These are phyloP conservation scores for Heliconius eleuchia DNA, from an alignment of 1,140 invertebrate species.

Conservation along the genomic window DNA sequence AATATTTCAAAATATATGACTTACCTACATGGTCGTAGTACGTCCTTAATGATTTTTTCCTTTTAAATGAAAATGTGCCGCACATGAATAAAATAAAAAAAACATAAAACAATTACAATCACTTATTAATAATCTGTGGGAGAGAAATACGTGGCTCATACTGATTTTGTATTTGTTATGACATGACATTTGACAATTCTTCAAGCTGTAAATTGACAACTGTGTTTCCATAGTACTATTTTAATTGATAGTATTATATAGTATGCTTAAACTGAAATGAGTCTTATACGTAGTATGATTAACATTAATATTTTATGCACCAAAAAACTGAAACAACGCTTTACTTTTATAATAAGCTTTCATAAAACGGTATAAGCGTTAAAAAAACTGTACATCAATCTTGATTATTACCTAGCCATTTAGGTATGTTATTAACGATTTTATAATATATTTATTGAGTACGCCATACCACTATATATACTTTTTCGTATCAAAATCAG, in stretches of 20 bases:
- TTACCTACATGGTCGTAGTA: no score
- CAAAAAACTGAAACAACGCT: neutral
- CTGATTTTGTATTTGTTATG: neutral
- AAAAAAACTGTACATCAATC: neutral
- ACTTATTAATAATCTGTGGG: neutral
- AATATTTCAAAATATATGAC: no score
- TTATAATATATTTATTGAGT: constrained; percentile 11
- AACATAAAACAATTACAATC: neutral
- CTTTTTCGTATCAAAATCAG: constrained; percentile 36
- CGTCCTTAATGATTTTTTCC: neutral
- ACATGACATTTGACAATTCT: constrained; percentile 3
- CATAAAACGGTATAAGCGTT: neutral
- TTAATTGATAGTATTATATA: neutral
- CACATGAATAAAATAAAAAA: neutral
- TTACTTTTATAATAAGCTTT: neutral
- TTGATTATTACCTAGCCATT: neutral
- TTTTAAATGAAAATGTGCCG: neutral
- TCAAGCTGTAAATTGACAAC: neutral
- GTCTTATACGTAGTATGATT: neutral
- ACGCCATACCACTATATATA: constrained; percentile 19
- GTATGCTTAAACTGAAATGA: neutral
- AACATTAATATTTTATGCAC: neutral
- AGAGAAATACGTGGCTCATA: constrained; percentile 11
- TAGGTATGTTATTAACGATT: neutral
- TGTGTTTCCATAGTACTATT: neutral